Base-by-base conservation (phyloP, 2,888 invertebrate species). In the Plagodis pulveraria region DNA sequence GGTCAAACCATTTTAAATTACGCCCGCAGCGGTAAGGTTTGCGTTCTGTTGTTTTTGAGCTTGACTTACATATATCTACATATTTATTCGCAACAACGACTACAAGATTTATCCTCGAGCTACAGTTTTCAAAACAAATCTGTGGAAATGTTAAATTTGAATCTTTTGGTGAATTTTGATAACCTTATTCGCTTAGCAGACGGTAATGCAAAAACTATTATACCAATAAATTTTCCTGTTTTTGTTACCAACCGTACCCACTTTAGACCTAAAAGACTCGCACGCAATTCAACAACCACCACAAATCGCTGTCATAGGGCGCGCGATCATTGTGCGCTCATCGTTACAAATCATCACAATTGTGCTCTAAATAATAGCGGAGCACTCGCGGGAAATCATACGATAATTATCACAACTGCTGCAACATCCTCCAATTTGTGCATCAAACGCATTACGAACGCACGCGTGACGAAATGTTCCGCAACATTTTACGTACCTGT, bases 371-470 rank as follows among this genome's bases (percentile, higher is more conserved):
- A 84, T 83, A 84, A 85, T 77, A 83, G 77, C 61, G 63, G 72
- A 68, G 68, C 78, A 81, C 81, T 84, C 73, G 74, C 70, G 73
- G 68, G 74, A 81, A 84, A 84, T 80, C 69, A 75, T 72, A 71
- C 71, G 70, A 81, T 83, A 84, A 83, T 80, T 69, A 80, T 70
- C 70, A 75, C 76, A 74, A 69, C 76, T 66, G 66, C 72, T 81
- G 81, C 83, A 84, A 83, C 82, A 85, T 89, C 88, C 89, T 83
- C 84, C 72, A 72, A 74, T 83, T 75, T 71, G 71, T 70, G 62
- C 73, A 76, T 73, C 74, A 71, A 72, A 69, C 72, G 69, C 66
- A 67, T 56, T 60, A 65, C 60, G 51, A 56, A 58, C 56, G 41
- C 46, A 69, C 72, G 67, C 66, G 64, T 51, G 53, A 67, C 54